phyloP scores from a whole-genome alignment of 2,797 vertebrate genomes.

The Botia kubotai region DNA sequence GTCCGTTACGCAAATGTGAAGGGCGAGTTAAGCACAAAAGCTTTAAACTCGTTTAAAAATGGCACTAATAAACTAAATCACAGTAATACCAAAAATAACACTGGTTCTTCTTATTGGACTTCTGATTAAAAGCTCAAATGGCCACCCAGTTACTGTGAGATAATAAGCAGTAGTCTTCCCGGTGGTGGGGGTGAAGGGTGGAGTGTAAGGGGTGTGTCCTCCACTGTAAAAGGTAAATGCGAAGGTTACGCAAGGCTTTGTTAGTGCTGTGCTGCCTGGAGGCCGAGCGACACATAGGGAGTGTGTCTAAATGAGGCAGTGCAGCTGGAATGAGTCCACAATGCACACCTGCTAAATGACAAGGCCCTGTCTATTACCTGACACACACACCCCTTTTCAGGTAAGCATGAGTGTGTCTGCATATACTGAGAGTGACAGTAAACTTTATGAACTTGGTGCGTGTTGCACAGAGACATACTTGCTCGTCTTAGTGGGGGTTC shows the following conservation, averaged over 20 bases:
- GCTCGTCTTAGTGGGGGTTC: conserved; percentile 89
- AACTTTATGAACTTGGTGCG: not conserved
- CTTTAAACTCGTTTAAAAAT: no score
- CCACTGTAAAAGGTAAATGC: not conserved
- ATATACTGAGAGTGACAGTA: no score
- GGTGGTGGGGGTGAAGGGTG: no score
- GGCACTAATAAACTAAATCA: no score
- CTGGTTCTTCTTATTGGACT: no score
- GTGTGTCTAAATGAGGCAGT: conserved; percentile 1
- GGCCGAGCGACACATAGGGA: not conserved
- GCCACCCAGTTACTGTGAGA: not conserved
- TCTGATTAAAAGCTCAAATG: no score
- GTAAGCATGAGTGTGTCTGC: not conserved
- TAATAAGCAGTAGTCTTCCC: not conserved
- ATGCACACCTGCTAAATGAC: conserved; percentile 22
- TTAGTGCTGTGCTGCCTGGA: conserved; percentile 7
- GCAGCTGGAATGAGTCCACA: conserved; percentile 4
- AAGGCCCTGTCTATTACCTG: not conserved
- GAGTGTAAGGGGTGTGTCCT: conserved; percentile 15
- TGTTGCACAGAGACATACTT: conserved; percentile 71
- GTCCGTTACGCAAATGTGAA: no score
- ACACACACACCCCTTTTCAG: not conserved
- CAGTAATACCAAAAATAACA: no score
- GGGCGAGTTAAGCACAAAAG: no score
- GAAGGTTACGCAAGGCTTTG: conserved; percentile 4